These are phyloP conservation scores for Macrotus californicus DNA, from an alignment of 2,113 vertebrate genomes.

Conservation along the genomic window DNA sequence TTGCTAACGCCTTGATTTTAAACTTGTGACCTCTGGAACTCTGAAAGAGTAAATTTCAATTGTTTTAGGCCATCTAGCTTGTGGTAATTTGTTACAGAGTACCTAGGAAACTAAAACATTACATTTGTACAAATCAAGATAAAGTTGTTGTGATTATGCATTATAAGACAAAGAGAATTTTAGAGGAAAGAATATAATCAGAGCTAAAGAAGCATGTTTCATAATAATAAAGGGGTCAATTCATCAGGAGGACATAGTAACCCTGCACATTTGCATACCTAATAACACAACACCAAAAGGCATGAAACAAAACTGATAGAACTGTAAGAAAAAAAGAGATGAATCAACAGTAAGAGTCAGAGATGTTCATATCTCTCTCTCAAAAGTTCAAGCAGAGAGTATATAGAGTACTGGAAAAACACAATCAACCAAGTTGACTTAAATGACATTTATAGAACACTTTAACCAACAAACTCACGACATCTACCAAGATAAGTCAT, in stretches of 20 bases:
- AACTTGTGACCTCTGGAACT: not conserved
- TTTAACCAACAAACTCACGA: not conserved
- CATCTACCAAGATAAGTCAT: not conserved
- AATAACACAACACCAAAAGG: not conserved
- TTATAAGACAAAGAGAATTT: not conserved
- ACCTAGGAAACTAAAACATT: not conserved
- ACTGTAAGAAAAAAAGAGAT: not conserved
- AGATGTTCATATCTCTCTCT: not conserved
- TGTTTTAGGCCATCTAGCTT: not conserved
- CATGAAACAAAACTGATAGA: not conserved
- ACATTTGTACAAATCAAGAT: not conserved
- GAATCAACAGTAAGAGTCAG: not conserved
- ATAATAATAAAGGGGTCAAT: not conserved
- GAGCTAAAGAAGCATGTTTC: not conserved
- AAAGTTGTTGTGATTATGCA: not conserved
- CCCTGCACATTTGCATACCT: not conserved
- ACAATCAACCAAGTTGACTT: not conserved
- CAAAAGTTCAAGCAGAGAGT: not conserved
- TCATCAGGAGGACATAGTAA: not conserved
- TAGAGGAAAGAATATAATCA: not conserved
- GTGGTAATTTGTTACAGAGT: not conserved
- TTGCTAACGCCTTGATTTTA: not conserved
- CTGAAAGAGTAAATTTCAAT: not conserved
- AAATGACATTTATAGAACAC: not conserved
- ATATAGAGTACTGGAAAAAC: not conserved